A percentile compares a stretch with the other conserved stretches of the same genome.
Evolutionary conservation across 2,888 invertebrate species (phyloP).

Genomic region (Drosophila neonasuta): DNA sequence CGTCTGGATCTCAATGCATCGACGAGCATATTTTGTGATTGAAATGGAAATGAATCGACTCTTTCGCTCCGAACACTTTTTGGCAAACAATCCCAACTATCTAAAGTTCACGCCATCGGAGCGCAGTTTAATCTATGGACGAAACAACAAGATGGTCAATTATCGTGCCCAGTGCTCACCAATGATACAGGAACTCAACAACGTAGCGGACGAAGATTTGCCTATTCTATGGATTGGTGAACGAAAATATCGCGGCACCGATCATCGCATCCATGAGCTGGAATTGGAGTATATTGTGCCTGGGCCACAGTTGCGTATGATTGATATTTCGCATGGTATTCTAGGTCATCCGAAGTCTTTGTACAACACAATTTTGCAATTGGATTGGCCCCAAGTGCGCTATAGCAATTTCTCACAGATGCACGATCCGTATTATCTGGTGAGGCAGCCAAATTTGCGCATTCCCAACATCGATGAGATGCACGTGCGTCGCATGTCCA

Average conservation of each 20-base stretch:
- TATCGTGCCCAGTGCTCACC: conserved; percentile 79
- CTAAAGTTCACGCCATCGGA: conserved; percentile 67
- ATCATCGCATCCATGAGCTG: conserved; percentile 75
- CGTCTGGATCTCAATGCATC: conserved; percentile 79
- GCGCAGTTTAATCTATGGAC: conserved; percentile 73
- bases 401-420: conserved; percentile 61
- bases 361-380: conserved; percentile 75
- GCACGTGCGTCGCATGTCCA: conserved; percentile 29
- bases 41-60: conserved; percentile 80
- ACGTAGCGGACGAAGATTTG: conserved; percentile 65
- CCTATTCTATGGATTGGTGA: conserved; percentile 80
- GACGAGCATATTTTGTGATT: conserved; percentile 75
- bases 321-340: conserved; percentile 78
- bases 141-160: conserved; percentile 73
- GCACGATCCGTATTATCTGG: conserved; percentile 78
- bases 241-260: conserved; percentile 78
- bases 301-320: conserved; percentile 72
- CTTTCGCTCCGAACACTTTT: conserved; percentile 80
- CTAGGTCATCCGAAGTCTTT: conserved; percentile 77
- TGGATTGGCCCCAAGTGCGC: conserved; percentile 75
- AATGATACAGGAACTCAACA: conserved; percentile 73
- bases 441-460: conserved; percentile 68
- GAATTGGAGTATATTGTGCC: conserved; percentile 79
- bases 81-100: conserved; percentile 57
- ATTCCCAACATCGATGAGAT: conserved; percentile 57